Percentiles rank a stretch among this genome's conserved stretches.
phyloP scores from a whole-genome alignment of 2,113 vertebrate species.

The Pantherophis guttatus region DNA sequence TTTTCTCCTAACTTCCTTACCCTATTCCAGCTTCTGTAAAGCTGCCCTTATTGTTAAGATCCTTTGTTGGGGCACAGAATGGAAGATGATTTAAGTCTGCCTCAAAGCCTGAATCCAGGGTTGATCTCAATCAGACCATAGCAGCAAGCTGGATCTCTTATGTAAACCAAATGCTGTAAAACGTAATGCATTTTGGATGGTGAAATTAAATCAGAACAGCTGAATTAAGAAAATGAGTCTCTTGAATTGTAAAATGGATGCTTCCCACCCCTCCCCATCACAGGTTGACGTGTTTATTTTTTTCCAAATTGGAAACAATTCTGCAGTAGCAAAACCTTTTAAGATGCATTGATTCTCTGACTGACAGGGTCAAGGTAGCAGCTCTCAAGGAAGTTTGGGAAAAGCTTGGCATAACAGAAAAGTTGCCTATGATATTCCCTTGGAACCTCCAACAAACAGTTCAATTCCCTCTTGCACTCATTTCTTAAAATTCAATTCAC shows the following conservation, averaged over 20 bases:
- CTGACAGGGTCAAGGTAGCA: neutral
- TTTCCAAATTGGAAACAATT: neutral
- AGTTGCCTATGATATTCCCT: neutral
- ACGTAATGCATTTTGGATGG: neutral
- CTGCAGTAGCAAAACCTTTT: neutral
- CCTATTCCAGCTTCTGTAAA: too few relatives aligned
- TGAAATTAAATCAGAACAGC: neutral
- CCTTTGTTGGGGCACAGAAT: neutral
- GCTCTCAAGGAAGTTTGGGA: neutral
- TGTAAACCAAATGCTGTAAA: neutral
- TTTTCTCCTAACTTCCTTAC: neutral
- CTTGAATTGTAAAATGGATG: neutral
- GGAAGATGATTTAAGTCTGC: neutral
- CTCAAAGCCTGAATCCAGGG: neutral
- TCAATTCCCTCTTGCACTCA: slow-evolving; percentile 12
- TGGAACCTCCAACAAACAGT: neutral
- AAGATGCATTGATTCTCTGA: neutral
- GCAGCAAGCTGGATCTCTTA: neutral
- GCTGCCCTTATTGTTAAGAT: neutral
- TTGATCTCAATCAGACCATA: neutral
- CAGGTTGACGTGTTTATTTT: neutral
- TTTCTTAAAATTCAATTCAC: slow-evolving; percentile 24
- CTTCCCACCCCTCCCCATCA: neutral
- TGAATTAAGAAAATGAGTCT: neutral
- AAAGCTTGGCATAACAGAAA: slow-evolving; percentile 4